Percentiles rank a stretch among this genome's conserved stretches.
These are phyloP conservation scores for Drosophila kikkawai DNA, from an alignment of 1,140 invertebrate species.

Conservation along the genomic window DNA sequence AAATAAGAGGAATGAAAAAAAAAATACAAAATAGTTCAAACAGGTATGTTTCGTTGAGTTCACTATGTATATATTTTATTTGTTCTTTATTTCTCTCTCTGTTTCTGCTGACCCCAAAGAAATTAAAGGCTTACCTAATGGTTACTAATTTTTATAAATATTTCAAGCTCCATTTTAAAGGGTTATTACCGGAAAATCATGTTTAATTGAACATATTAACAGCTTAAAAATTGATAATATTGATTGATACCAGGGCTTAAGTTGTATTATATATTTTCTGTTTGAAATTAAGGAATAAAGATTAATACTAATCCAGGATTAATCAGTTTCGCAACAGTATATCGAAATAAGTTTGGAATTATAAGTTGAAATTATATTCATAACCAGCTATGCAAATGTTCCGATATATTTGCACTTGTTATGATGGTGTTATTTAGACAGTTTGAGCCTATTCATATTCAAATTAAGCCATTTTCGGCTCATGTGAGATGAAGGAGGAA, in stretches of 20 bases:
- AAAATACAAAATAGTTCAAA: conserved; percentile 12
- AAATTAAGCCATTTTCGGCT: conserved; percentile 50
- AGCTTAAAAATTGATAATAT: background rate
- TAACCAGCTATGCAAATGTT: conserved; percentile 43
- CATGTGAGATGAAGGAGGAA: conserved; percentile 29
- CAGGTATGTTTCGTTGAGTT: conserved; percentile 23
- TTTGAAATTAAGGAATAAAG: background rate
- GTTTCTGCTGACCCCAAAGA: conserved; percentile 11
- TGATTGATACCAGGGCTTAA: background rate
- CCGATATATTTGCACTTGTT: conserved; percentile 35
- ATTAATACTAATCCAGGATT: background rate
- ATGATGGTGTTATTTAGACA: conserved; percentile 44
- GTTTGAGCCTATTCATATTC: conserved; percentile 45
- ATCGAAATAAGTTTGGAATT: conserved; percentile 7
- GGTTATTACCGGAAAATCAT: background rate
- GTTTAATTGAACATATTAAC: background rate
- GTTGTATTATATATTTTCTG: background rate
- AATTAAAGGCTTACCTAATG: background rate
- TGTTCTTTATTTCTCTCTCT: background rate
- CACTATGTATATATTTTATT: background rate
- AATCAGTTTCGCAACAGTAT: background rate
- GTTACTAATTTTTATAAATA: background rate
- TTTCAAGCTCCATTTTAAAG: background rate
- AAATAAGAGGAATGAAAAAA: background rate
- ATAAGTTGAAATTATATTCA: conserved; percentile 17